Evolutionary conservation across 2,888 invertebrate genomes (phyloP), one percentile per base, ranked within the genome.

Genomic region (Yponomeuta plumbellus): DNA sequence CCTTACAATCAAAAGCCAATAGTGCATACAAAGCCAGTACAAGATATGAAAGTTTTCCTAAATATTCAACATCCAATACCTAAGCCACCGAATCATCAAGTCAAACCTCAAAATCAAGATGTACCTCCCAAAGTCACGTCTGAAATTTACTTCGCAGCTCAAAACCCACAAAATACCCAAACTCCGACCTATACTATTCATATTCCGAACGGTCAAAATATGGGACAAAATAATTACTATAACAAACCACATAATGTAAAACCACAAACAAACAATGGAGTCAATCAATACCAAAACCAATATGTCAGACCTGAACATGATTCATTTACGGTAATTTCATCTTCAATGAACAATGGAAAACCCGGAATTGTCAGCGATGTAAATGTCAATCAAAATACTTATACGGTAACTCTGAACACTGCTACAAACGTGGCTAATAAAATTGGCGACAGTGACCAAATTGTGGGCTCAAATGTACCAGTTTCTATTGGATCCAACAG

Each of bases 81-180:
- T 4, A 80, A 80, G 64, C 64, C 71, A 62, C 70, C 74, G 52
- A 65, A 64, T 64, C 17, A 80, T 64, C 64, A 71, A 64, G 70
- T 74, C 44, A 65, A 64, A 61, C 17, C 56, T 57, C 13, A 67
- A 65, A 74, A 71, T 17, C 71, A 75, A 66, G 84, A 86, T 64
- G 66, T 76, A 44, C 88, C 88, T 20, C 87, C 88, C 5, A 92
- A 90, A 78, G 85, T 92, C 17, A 92, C 92, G 11, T 92, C 92
- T 26, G 92, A 92, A 75, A 84, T 92, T 67, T 92, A 92, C 71
- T 92, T 86, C 70, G 92, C 92, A 64, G 81, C 91, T 56, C 89
- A 91, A 74, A 76, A 83, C 66, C 83, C 87, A 64, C 84, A 80
- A 67, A 83, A 76, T 67, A 83, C 85, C 58, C 84, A 85, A 4